Percentiles rank a stretch among this genome's conserved stretches.
Conservation (phyloP, 1,140 invertebrate species). For the Euglossa dilemma region DNA sequence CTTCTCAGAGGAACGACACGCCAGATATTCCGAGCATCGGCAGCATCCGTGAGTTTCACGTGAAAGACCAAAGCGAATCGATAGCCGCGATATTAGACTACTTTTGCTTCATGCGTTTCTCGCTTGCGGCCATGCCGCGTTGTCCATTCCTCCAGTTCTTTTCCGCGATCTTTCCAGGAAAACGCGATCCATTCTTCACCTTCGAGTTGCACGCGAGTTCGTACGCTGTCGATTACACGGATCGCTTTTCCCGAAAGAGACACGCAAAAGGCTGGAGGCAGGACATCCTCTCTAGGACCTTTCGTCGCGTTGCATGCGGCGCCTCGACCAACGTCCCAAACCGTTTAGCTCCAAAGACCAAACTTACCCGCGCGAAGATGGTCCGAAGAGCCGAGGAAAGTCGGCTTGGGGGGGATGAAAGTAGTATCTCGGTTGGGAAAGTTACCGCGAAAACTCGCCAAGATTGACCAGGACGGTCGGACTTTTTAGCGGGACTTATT, state of each 20-base stretch:
- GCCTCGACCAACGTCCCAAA: no score
- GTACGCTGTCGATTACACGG: no score
- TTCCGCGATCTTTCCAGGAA: background rate
- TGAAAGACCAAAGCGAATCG: slow-evolving; percentile 32
- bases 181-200: no score
- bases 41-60: slow-evolving; percentile 75
- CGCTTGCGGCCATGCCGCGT: background rate
- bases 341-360: background rate
- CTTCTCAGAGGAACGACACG: slow-evolving; percentile 78
- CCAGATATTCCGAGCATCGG: slow-evolving; percentile 72
- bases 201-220: no score
- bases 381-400: no score
- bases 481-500: background rate
- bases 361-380: no score
- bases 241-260: background rate
- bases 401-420: no score
- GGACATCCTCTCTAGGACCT: background rate
- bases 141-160: background rate
- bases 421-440: no score
- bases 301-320: background rate
- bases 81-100: slow-evolving; percentile 18
- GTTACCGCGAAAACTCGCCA: background rate
- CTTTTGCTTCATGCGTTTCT: slow-evolving; percentile 16
- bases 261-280: background rate
- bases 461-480: background rate